Conservation (phyloP, 2,113 vertebrate genomes). For the Conger conger region DNA sequence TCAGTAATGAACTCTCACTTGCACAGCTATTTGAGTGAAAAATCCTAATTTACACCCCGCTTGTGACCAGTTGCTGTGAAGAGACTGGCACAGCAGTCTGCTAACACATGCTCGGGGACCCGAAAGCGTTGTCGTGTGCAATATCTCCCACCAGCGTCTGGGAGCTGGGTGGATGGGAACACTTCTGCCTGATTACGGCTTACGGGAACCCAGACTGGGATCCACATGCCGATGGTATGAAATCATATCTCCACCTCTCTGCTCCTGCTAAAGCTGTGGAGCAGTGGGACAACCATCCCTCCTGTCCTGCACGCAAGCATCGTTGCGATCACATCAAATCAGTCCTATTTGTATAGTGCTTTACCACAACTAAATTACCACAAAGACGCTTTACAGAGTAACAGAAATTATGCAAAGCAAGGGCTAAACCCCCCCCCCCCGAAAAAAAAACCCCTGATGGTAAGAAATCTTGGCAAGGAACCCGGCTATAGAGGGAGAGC, state of each 20-base stretch:
- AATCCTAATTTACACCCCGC: conserved; percentile 25
- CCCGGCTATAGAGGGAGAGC: no score
- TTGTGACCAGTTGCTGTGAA: conserved; percentile 16
- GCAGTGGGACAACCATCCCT: not conserved
- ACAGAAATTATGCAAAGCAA: no score
- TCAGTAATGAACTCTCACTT: conserved; percentile 9
- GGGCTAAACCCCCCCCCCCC: no score
- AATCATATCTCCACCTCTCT: conserved; percentile 33
- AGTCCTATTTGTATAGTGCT: no score
- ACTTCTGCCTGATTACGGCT: conserved; percentile 32
- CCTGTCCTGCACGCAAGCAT: not conserved
- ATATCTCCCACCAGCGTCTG: not conserved
- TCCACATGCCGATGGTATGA: conserved; percentile 37
- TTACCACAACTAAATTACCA: no score
- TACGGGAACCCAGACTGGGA: conserved; percentile 27
- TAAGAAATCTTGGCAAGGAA: no score
- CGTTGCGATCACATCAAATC: not conserved
- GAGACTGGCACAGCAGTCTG: conserved; percentile 24
- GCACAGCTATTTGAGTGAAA: not conserved
- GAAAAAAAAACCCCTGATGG: no score
- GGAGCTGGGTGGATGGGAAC: conserved; percentile 19
- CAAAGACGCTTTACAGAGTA: no score
- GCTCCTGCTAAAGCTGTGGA: conserved; percentile 23
- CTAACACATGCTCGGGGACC: conserved; percentile 9
- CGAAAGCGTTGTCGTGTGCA: conserved; percentile 20